Conservation (phyloP, 2,888 invertebrate species). For the Hedychridium roseum region DNA sequence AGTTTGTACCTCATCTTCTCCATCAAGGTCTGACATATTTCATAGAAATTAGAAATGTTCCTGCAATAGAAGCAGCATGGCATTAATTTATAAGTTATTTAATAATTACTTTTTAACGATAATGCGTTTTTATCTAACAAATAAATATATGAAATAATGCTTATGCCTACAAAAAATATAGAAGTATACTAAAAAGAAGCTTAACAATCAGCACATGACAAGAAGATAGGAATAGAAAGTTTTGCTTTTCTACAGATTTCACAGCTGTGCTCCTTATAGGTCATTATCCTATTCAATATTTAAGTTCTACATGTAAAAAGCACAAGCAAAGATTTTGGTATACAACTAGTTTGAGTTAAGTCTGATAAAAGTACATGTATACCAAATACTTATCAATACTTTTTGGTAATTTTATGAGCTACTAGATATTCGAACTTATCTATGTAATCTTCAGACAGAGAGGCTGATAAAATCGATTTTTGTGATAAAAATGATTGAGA, state of each 20-base stretch:
- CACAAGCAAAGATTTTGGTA: background rate
- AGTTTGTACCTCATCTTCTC: constrained; percentile 55
- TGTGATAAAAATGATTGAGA: too few relatives aligned
- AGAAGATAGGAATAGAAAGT: too few relatives aligned
- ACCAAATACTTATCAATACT: background rate
- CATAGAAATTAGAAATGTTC: too few relatives aligned
- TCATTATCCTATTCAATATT: constrained; percentile 30
- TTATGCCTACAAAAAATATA: background rate
- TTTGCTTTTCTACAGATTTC: constrained; percentile 38
- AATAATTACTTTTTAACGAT: too few relatives aligned
- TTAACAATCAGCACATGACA: too few relatives aligned
- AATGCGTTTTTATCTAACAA: too few relatives aligned
- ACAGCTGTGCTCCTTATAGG: constrained; percentile 48
- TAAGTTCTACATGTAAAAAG: background rate
- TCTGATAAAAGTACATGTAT: background rate
- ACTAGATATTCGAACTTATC: background rate
- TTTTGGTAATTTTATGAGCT: background rate
- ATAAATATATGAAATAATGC: too few relatives aligned
- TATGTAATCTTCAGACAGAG: background rate
- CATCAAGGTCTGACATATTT: constrained; percentile 58
- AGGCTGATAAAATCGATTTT: too few relatives aligned
- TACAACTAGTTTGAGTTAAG: background rate
- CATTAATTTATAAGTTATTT: too few relatives aligned
- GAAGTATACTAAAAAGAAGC: constrained; percentile 3
- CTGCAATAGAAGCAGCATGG: too few relatives aligned